These are phyloP conservation scores for roundworm (Caenorhabditis elegans) DNA, from an alignment of 1,140 invertebrate species.

Conservation along the genomic window DNA sequence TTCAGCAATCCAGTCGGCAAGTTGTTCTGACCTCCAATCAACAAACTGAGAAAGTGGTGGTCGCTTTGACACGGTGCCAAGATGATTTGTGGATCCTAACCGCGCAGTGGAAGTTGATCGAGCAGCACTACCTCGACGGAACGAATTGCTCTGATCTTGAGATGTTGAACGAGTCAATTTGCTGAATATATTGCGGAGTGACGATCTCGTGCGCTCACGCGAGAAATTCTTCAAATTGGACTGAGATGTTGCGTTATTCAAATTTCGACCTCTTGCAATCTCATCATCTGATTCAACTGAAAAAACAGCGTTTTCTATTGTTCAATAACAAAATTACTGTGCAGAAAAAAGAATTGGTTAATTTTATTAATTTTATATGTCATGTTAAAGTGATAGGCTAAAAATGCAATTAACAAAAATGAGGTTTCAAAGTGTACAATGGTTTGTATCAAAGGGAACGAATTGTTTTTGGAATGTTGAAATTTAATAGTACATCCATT, in stretches of 20 bases:
- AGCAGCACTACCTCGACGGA: constrained; percentile 53
- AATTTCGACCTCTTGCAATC: constrained; percentile 44
- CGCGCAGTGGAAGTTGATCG: constrained; percentile 78
- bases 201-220: constrained; percentile 60
- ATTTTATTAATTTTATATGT: no score
- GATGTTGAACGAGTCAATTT: constrained; percentile 76
- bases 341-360: not conserved
- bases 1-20: constrained; percentile 83
- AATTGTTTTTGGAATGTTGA: not conserved
- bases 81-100: constrained; percentile 70
- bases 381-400: not conserved
- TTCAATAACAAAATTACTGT: not conserved
- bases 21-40: constrained; percentile 74
- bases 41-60: constrained; percentile 68
- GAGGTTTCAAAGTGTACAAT: no score
- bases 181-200: constrained; percentile 57
- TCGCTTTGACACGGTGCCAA: constrained; percentile 53
- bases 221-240: constrained; percentile 51
- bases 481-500: no score
- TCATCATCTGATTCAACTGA: constrained; percentile 64
- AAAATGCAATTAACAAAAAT: not conserved
- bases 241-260: constrained; percentile 40
- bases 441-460: not conserved
- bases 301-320: not conserved
- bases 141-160: constrained; percentile 73